Conservation (phyloP, 2,888 invertebrate species). For the Chymomyza amoena region DNA sequence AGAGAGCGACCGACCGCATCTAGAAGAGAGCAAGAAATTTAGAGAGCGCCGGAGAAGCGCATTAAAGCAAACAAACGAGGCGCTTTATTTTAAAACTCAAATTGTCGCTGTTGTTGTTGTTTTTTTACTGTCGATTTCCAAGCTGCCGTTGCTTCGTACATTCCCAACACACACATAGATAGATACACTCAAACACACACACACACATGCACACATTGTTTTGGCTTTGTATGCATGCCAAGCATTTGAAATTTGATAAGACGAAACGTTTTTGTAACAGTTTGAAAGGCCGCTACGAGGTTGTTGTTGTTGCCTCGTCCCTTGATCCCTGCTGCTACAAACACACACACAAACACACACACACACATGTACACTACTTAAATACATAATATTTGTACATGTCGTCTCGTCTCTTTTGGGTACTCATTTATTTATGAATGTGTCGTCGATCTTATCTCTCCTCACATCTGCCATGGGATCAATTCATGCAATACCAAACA, state of each 20-base stretch:
- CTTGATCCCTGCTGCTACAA: neutral
- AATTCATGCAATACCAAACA: neutral
- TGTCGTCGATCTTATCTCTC: constrained; percentile 16
- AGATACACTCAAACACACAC: neutral
- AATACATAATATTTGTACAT: neutral
- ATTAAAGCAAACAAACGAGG: constrained; percentile 44
- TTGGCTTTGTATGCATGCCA: constrained; percentile 29
- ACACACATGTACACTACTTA: constrained; percentile 1
- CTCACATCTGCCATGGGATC: neutral
- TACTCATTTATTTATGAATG: neutral
- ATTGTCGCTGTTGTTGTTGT: constrained; percentile 49
- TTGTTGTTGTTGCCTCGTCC: constrained; percentile 4
- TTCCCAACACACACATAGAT: constrained; percentile 5
- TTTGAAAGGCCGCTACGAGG: constrained; percentile 3
- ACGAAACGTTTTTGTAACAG: constrained; percentile 48
- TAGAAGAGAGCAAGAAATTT: neutral
- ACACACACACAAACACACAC: constrained; percentile 8
- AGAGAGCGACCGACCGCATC: no score
- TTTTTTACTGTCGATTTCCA: constrained; percentile 21
- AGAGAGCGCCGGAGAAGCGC: neutral
- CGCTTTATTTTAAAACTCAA: constrained; percentile 48
- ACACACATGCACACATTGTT: constrained; percentile 19
- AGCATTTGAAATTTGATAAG: constrained; percentile 66
- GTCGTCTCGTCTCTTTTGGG: neutral
- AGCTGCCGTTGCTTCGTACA: constrained; percentile 4